Conservation (phyloP, 2,797 vertebrate genomes). For the Spinus pinus region DNA sequence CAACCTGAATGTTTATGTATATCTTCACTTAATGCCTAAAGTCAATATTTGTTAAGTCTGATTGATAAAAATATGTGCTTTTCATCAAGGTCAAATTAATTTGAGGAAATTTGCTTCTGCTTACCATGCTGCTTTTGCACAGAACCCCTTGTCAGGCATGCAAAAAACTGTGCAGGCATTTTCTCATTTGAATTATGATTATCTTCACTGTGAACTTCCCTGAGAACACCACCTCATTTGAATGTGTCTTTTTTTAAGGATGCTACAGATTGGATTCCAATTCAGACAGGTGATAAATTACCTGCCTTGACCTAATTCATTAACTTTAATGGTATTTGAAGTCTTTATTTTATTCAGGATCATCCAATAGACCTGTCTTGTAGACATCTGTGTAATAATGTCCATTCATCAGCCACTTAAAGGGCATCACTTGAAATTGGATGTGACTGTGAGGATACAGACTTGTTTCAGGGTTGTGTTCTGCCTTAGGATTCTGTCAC, state of each 20-base stretch:
- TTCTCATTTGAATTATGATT: conserved; percentile 46
- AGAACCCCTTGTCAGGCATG: not conserved
- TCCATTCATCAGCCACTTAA: conserved; percentile 32
- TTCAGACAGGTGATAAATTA: conserved; percentile 44
- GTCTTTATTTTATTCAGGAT: conserved; percentile 20
- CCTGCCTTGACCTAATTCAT: conserved; percentile 58
- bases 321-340: conserved; percentile 56
- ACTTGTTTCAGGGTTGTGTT: not conserved
- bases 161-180: conserved; percentile 8
- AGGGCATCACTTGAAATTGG: not conserved
- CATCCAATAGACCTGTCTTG: not conserved
- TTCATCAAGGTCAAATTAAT: conserved; percentile 67
- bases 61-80: conserved; percentile 64
- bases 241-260: conserved; percentile 3
- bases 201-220: not conserved
- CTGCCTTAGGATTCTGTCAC: not conserved
- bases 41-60: conserved; percentile 57
- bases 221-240: not conserved
- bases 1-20: conserved; percentile 39
- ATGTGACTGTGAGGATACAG: not conserved
- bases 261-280: conserved; percentile 1
- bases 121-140: conserved; percentile 10
- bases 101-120: conserved; percentile 55
- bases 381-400: conserved; percentile 25
- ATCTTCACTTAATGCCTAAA: conserved; percentile 44